Evolutionary conservation across 2,113 vertebrate species (phyloP).

Genomic region (Centropus unirufus): DNA sequence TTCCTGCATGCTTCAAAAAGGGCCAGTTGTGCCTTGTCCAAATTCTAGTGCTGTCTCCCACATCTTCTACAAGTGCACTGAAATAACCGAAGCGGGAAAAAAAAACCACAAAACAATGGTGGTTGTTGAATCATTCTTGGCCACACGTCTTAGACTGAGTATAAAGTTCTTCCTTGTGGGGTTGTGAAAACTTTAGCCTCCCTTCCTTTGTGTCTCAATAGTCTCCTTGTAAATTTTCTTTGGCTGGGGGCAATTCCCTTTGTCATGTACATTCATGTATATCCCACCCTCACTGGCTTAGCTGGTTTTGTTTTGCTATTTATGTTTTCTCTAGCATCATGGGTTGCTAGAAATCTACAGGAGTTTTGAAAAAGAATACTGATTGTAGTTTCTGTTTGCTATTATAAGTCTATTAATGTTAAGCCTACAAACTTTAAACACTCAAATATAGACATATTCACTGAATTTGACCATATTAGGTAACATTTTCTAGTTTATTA

Average conservation of each 20-base stretch:
- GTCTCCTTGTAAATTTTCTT: background rate
- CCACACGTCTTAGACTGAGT: background rate
- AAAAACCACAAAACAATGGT: accelerated
- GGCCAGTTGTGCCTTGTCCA: background rate
- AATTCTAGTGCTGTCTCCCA: background rate
- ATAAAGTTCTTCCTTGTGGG: background rate
- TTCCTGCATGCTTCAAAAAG: background rate
- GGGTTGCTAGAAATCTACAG: background rate
- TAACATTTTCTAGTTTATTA: background rate
- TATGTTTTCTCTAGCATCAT: background rate
- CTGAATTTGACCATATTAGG: background rate
- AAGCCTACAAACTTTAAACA: background rate
- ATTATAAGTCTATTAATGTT: background rate
- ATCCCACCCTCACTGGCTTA: background rate
- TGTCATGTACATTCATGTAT: background rate
- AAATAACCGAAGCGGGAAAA: background rate
- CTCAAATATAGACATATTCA: background rate
- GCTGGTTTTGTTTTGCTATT: background rate
- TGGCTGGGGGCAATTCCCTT: background rate
- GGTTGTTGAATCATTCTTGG: background rate
- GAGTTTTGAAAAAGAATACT: background rate
- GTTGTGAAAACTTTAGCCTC: background rate
- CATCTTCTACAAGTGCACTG: background rate
- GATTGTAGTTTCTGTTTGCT: background rate
- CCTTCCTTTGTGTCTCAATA: background rate